Evolutionary conservation across 2,113 vertebrate genomes (phyloP).

Genomic region (Perca fluviatilis): DNA sequence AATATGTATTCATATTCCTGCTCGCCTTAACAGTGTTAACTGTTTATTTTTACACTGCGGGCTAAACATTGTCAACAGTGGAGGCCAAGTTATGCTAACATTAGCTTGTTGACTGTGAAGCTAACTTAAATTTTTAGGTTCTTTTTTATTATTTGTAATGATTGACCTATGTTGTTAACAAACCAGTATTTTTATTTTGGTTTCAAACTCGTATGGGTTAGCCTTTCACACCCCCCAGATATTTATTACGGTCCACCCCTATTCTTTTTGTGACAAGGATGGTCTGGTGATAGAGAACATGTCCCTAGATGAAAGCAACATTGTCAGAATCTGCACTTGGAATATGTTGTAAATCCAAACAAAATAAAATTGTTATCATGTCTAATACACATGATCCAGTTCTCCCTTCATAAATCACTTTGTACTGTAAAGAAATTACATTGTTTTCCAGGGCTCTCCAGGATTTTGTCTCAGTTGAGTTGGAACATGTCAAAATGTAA

Average conservation of each 20-base stretch:
- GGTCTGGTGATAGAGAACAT: constrained; percentile 50
- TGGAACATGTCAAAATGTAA: constrained; percentile 20
- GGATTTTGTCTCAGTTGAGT: constrained; percentile 32
- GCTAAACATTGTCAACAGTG: neutral
- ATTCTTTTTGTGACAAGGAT: constrained; percentile 4
- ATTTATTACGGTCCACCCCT: neutral
- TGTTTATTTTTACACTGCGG: neutral
- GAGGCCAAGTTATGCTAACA: neutral
- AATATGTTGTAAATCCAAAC: constrained; percentile 38
- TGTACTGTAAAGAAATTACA: constrained; percentile 30
- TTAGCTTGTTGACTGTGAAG: constrained; percentile 2
- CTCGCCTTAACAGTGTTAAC: constrained; percentile 1
- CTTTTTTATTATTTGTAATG: constrained; percentile 6
- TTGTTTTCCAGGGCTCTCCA: constrained; percentile 67
- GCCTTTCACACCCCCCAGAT: neutral
- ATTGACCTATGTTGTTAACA: neutral
- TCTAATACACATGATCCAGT: constrained; percentile 47
- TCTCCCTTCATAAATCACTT: constrained; percentile 57
- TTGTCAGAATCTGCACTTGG: constrained; percentile 1
- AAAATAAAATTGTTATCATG: constrained; percentile 14
- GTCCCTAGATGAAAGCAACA: constrained; percentile 26
- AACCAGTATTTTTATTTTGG: constrained; percentile 16
- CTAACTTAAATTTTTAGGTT: neutral
- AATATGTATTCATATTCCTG: constrained; percentile 21
- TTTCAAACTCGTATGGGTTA: constrained; percentile 1